These are phyloP conservation scores for Mohoua ochrocephala DNA, from an alignment of 2,113 vertebrate species.

Conservation along the genomic window DNA sequence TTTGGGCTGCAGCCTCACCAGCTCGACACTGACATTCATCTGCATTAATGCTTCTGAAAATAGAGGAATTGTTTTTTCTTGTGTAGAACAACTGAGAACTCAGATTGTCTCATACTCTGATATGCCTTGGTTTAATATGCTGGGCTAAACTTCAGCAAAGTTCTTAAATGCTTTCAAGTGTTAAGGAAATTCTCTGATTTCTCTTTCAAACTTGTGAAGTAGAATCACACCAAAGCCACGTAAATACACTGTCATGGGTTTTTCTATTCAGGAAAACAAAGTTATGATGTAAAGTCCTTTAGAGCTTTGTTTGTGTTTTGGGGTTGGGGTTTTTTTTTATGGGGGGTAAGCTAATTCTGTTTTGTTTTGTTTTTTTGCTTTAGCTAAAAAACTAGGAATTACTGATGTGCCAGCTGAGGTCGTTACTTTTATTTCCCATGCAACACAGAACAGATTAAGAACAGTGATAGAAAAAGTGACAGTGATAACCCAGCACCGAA, in stretches of 20 bases:
- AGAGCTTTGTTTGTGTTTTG: background rate
- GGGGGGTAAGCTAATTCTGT: background rate
- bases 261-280: background rate
- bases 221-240: background rate
- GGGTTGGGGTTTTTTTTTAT: too few relatives aligned
- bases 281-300: background rate
- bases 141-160: background rate
- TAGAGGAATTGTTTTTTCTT: background rate
- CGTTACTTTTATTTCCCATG: slow-evolving; percentile 85
- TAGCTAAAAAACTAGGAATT: slow-evolving; percentile 84
- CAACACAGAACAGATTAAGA: slow-evolving; percentile 79
- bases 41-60: background rate
- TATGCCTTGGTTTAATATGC: background rate
- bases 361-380: slow-evolving; percentile 18
- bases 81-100: background rate
- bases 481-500: slow-evolving; percentile 81
- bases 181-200: background rate
- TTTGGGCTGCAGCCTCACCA: background rate
- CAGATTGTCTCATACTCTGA: background rate
- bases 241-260: background rate
- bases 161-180: background rate
- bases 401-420: slow-evolving; percentile 82
- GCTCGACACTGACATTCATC: background rate
- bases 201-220: background rate
- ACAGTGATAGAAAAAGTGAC: slow-evolving; percentile 84